A percentile compares a stretch with the other conserved stretches of the same genome.
Evolutionary conservation across 2,113 vertebrate genomes (phyloP).

Genomic region (Scomber japonicus): DNA sequence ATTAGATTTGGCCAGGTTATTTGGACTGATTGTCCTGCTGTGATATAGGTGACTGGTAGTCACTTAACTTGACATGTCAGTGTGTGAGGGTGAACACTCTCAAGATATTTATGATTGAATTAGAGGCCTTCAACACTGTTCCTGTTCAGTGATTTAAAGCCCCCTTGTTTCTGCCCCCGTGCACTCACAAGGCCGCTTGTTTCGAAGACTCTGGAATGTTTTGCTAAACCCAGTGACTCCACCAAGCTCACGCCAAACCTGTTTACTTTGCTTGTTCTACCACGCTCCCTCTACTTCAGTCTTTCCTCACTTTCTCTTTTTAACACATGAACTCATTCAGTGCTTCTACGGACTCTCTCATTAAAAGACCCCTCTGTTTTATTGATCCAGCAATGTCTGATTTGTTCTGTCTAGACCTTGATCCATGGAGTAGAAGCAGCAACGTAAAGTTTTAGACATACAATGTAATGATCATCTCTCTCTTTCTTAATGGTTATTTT

Average conservation of each 20-base stretch:
- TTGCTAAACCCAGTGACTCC: conserved; percentile 86
- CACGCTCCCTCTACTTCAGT: conserved; percentile 56
- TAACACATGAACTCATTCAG: conserved; percentile 42
- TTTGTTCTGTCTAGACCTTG: conserved; percentile 13
- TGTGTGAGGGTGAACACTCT: conserved; percentile 43
- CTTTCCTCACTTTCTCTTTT: conserved; percentile 67
- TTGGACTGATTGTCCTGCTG: conserved; percentile 35
- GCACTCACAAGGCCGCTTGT: conserved; percentile 80
- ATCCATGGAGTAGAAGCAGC: conserved; percentile 7
- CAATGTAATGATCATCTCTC: not conserved
- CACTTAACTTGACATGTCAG: conserved; percentile 22
- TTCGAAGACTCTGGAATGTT: conserved; percentile 83
- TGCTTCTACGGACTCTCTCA: conserved; percentile 33
- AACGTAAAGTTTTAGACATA: not conserved
- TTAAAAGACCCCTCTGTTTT: conserved; percentile 22
- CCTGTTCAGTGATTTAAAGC: conserved; percentile 79
- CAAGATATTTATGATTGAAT: conserved; percentile 74
- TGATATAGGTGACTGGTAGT: conserved; percentile 21
- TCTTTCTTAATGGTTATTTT: not conserved
- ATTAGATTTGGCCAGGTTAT: conserved; percentile 2
- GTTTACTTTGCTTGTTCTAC: conserved; percentile 81
- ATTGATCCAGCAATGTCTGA: conserved; percentile 10
- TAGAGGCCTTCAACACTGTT: conserved; percentile 67
- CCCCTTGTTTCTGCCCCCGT: conserved; percentile 72
- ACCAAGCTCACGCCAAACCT: conserved; percentile 74